phyloP scores from a whole-genome alignment of 2,113 vertebrate genomes.

The Mus spicilegus region DNA sequence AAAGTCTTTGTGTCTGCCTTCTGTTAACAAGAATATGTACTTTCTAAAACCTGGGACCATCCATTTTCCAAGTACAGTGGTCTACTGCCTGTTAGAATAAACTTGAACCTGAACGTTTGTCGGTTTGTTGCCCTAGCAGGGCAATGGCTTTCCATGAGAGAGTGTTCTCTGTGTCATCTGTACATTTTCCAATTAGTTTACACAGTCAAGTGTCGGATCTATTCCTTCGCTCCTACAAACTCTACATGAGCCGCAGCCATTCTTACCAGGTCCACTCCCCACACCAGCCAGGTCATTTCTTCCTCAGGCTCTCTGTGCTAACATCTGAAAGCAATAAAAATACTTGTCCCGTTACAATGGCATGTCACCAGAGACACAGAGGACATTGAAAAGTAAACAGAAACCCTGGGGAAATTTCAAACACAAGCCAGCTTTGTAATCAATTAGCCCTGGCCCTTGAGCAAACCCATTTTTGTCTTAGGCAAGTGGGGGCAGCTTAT shows the following conservation, averaged over 20 bases:
- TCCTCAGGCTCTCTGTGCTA: background rate
- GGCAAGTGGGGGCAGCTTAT: background rate
- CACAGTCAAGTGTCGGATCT: conserved; percentile 26
- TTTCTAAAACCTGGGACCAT: conserved; percentile 24
- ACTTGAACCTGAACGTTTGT: conserved; percentile 1
- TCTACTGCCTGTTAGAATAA: background rate
- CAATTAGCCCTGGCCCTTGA: background rate
- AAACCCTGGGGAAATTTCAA: conserved; percentile 1
- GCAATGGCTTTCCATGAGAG: conserved; percentile 53
- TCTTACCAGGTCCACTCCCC: background rate
- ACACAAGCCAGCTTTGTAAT: background rate
- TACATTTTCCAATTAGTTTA: conserved; percentile 41
- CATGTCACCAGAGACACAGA: background rate
- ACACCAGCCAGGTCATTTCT: background rate
- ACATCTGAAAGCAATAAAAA: conserved; percentile 51
- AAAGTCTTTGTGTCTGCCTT: background rate
- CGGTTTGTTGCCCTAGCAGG: conserved; percentile 43
- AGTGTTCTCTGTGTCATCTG: conserved; percentile 17
- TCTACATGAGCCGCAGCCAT: background rate
- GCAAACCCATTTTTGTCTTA: background rate
- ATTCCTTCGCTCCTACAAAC: conserved; percentile 11
- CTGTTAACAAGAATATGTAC: background rate
- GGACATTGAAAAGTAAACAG: background rate
- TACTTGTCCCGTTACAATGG: background rate
- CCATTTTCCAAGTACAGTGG: background rate